phyloP scores from a whole-genome alignment of 2,113 vertebrate genomes.

The Vireo altiloquus region DNA sequence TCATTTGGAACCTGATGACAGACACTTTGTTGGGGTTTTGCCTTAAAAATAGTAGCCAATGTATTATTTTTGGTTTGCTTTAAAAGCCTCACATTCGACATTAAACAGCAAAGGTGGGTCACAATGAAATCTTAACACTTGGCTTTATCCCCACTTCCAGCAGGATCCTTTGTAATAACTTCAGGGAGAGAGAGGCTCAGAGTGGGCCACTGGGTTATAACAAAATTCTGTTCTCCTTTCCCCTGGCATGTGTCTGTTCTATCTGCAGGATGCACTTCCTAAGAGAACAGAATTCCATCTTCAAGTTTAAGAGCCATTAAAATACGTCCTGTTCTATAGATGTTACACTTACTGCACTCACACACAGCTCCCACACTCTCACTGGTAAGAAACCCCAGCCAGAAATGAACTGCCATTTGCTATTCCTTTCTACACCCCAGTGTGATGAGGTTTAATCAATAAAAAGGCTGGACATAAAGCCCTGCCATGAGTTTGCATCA shows the following conservation, averaged over 20 bases:
- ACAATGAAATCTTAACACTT: neutral
- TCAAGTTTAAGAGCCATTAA: neutral
- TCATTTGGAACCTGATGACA: neutral
- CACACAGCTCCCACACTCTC: neutral
- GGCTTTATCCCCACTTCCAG: neutral
- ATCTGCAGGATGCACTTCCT: neutral
- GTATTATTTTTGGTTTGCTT: neutral
- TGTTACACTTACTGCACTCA: neutral
- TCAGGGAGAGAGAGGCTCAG: neutral
- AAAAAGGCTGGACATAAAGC: neutral
- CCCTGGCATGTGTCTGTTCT: neutral
- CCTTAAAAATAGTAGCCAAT: slow-evolving; percentile 10
- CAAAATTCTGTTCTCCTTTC: neutral
- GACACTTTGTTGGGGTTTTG: neutral
- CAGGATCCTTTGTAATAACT: neutral
- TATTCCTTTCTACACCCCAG: neutral
- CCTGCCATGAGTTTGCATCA: neutral
- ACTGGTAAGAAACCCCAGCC: neutral
- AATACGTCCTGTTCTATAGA: neutral
- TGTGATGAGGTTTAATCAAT: neutral
- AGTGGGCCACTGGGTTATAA: neutral
- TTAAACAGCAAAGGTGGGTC: neutral
- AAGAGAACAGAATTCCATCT: neutral
- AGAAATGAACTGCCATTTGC: neutral
- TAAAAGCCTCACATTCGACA: neutral